phyloP scores from a whole-genome alignment of 2,797 vertebrate genomes.

The Helostoma temminkii region DNA sequence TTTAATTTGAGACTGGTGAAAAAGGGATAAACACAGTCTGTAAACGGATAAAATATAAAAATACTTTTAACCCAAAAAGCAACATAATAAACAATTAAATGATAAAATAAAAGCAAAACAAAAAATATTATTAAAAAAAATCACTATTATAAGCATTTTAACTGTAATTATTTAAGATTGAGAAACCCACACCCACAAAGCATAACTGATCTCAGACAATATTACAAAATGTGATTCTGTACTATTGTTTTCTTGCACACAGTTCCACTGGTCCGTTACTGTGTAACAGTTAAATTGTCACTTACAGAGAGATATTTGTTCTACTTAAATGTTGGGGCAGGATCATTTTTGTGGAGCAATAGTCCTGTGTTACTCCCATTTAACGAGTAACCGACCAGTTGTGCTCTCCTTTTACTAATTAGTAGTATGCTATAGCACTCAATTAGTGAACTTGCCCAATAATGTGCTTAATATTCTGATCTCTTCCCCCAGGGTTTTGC shows the following conservation, averaged over 20 bases:
- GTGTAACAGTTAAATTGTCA: background rate
- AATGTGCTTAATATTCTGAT: constrained; percentile 92
- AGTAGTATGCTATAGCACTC: constrained; percentile 87
- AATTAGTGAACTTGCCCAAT: constrained; percentile 88
- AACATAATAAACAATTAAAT: no score
- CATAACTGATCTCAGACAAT: background rate
- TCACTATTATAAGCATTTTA: no score
- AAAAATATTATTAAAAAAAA: no score
- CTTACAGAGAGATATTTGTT: constrained; percentile 1
- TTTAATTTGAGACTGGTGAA: no score
- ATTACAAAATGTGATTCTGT: background rate
- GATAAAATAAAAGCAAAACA: no score
- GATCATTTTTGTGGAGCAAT: no score
- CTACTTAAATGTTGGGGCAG: constrained; percentile 18
- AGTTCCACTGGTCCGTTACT: background rate
- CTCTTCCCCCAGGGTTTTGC: constrained; percentile 93
- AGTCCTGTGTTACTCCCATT: no score
- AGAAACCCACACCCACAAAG: background rate
- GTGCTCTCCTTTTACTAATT: constrained; percentile 85
- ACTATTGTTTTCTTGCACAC: background rate
- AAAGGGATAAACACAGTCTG: no score
- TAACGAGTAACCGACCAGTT: constrained; percentile 78
- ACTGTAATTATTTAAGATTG: no score
- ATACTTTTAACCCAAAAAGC: no score
- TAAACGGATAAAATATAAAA: no score